phyloP scores from a whole-genome alignment of 1,140 invertebrate species.

The Hyles euphorbiae region DNA sequence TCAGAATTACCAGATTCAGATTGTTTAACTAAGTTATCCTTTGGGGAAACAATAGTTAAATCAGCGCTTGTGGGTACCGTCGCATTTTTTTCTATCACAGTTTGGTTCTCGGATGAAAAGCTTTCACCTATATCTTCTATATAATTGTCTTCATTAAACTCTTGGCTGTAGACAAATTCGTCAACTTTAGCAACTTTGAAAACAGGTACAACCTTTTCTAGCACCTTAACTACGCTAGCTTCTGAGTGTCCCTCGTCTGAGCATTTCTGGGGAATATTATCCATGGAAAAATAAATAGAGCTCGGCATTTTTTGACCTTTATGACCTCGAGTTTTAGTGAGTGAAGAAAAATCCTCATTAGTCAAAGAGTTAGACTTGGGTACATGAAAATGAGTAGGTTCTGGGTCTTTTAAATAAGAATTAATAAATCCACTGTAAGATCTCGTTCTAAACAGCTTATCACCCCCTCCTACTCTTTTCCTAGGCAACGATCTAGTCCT shows the following conservation, averaged over 20 bases:
- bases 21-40: too few species aligned
- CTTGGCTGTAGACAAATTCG: constrained; percentile 64
- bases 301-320: constrained; percentile 4
- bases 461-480: constrained; percentile 15
- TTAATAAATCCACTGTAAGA: constrained; percentile 67
- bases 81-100: constrained; percentile 32
- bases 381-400: constrained; percentile 61
- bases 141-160: constrained; percentile 66
- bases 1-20: not conserved
- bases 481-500: constrained; percentile 48
- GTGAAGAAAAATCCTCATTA: constrained; percentile 34
- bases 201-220: constrained; percentile 23
- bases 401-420: constrained; percentile 54
- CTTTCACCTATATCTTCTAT: constrained; percentile 46
- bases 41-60: too few species aligned
- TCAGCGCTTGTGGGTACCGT: not conserved
- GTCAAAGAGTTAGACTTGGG: constrained; percentile 52
- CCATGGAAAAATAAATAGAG: constrained; percentile 38
- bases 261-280: constrained; percentile 44
- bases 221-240: too few species aligned
- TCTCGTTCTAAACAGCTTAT: constrained; percentile 50
- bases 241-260: constrained; percentile 17
- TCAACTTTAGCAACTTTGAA: constrained; percentile 36
- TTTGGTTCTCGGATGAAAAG: constrained; percentile 45
- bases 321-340: constrained; percentile 22